These are phyloP conservation scores for Sphenodon punctatus DNA, from an alignment of 2,797 vertebrate species.

Conservation along the genomic window DNA sequence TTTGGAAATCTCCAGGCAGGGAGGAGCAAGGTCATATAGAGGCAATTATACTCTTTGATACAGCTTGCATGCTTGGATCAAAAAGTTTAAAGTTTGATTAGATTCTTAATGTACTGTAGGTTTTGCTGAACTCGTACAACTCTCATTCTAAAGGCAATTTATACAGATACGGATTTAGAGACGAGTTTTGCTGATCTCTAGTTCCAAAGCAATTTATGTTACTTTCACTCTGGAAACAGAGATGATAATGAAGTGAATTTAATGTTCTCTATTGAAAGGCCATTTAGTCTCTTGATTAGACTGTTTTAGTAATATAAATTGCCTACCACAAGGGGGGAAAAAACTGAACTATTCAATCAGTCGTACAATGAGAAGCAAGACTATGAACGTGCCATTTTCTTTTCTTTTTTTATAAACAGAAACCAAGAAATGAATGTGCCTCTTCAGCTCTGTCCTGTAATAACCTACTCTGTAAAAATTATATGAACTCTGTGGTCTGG, in stretches of 20 bases:
- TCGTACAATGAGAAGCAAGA: slow-evolving; percentile 6
- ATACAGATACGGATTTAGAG: slow-evolving; percentile 27
- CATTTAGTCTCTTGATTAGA: slow-evolving; percentile 27
- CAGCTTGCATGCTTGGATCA: background rate
- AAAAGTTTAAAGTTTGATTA: background rate
- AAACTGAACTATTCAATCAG: slow-evolving; percentile 30
- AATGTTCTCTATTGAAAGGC: slow-evolving; percentile 41
- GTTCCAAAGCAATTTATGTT: slow-evolving; percentile 39
- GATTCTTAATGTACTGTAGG: background rate
- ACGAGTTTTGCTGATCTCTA: slow-evolving; percentile 30
- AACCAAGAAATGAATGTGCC: slow-evolving; percentile 1
- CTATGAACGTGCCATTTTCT: background rate
- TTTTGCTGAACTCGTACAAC: slow-evolving; percentile 29
- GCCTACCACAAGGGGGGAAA: background rate
- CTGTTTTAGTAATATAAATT: slow-evolving; percentile 59
- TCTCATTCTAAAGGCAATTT: slow-evolving; percentile 22
- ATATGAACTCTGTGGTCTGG: slow-evolving; percentile 27
- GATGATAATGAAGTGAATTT: slow-evolving; percentile 45
- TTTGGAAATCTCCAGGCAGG: too few species aligned
- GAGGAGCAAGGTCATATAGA: background rate
- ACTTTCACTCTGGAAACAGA: slow-evolving; percentile 42
- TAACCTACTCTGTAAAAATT: slow-evolving; percentile 27
- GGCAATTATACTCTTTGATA: background rate
- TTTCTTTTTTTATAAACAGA: background rate
- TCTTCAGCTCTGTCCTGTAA: background rate